A percentile compares a stretch with the other conserved stretches of the same genome.
Evolutionary conservation across 2,797 vertebrate species (phyloP).

Genomic region (Pterois miles): DNA sequence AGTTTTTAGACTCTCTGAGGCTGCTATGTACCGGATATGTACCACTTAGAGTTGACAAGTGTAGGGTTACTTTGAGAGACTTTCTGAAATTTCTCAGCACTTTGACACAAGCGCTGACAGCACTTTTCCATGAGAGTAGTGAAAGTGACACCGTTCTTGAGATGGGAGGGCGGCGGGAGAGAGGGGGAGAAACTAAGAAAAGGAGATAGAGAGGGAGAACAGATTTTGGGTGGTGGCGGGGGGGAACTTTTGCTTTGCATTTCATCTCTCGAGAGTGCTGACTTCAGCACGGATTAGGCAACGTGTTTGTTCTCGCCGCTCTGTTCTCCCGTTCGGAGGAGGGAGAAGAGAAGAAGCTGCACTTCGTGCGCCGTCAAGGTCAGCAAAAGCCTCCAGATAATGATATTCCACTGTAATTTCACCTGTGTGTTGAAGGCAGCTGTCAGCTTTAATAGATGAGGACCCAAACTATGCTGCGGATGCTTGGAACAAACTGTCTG

Average conservation of each 20-base stretch:
- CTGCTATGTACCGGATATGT: slow-evolving; percentile 70
- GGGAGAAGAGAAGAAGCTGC: slow-evolving; percentile 40
- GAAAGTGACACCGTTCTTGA: slow-evolving; percentile 80
- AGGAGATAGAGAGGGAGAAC: slow-evolving; percentile 33
- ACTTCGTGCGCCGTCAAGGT: slow-evolving; percentile 73
- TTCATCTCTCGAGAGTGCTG: slow-evolving; percentile 78
- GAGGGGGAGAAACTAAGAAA: slow-evolving; percentile 55
- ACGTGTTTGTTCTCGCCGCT: slow-evolving; percentile 75
- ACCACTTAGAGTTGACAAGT: slow-evolving; percentile 74
- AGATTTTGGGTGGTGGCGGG: slow-evolving; percentile 34
- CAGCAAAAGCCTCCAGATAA: slow-evolving; percentile 75
- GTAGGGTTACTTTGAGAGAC: slow-evolving; percentile 76
- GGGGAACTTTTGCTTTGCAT: slow-evolving; percentile 57
- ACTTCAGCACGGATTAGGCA: slow-evolving; percentile 81
- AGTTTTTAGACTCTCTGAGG: slow-evolving; percentile 57
- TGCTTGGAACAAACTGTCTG: slow-evolving; percentile 33
- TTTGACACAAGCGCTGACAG: slow-evolving; percentile 79
- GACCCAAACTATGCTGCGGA: slow-evolving; percentile 18
- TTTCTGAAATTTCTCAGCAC: slow-evolving; percentile 78
- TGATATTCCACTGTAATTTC: slow-evolving; percentile 78
- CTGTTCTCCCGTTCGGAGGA: slow-evolving; percentile 53
- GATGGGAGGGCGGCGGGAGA: slow-evolving; percentile 46
- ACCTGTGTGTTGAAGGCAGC: slow-evolving; percentile 69
- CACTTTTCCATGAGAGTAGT: slow-evolving; percentile 72
- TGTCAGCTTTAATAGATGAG: slow-evolving; percentile 61